Evolutionary conservation across 2,888 invertebrate genomes (phyloP), one percentile per base, ranked within the genome.

Genomic region (Spodoptera picta): DNA sequence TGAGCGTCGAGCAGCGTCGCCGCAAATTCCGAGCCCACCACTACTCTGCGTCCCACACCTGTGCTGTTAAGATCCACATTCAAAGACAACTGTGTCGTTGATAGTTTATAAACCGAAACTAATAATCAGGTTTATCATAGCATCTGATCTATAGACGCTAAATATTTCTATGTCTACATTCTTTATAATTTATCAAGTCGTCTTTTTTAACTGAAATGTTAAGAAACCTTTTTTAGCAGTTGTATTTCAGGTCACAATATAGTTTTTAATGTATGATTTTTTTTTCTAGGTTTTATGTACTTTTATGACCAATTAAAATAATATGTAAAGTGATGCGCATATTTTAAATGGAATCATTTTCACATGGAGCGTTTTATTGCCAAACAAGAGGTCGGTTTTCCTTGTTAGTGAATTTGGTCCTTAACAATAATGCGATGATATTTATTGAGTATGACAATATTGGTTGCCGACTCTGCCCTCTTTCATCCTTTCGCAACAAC

Each of bases 1-100:
- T 71, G 79, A 79, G 80, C 84, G 79, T 73, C 74, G 66, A 66
- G 65, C 75, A 79, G 69, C 77, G 82, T 83, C 84, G 86, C 82
- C 85, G 92, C 92, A 77, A 92, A 93, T 93, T 92, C 92, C 91
- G 84, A 91, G 83, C 90, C 90, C 91, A 89, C 86, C 77, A 77
- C 73, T 77, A 66, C 74, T 72, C 69, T 67, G 75, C 79, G 72
- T 79, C 82, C 82, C 83, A 87, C 87, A 85, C 83, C 82, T 82
- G 84, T 76, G 66, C 50, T 67, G 66, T 70, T 66, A 76, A 73
- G 71, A 61, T 70, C 63, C 66, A 65, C 60, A 73, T 56, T 62
- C 51, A 72, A 64, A 54, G 36, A 48, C 59, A 42, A 64, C 31
- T 43, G 24, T 60, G 52, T 65, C 72, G 75, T 56, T 12, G 24